Evolutionary conservation across 2,888 invertebrate genomes (phyloP).

Genomic region (Apamea sordens): DNA sequence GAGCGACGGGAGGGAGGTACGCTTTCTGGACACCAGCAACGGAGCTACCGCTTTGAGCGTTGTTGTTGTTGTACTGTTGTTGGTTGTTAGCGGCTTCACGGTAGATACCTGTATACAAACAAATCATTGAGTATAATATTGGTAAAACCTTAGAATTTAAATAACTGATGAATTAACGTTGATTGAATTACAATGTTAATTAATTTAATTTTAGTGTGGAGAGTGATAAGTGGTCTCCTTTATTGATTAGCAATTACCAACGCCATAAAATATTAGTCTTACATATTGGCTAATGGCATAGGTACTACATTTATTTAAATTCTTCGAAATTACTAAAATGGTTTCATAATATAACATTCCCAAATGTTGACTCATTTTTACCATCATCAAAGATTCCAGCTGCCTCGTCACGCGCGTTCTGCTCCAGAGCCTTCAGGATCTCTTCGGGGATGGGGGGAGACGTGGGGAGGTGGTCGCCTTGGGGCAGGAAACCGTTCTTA

Average conservation of each 20-base stretch:
- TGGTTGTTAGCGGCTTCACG: constrained; percentile 74
- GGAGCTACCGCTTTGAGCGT: constrained; percentile 41
- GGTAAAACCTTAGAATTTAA: no score
- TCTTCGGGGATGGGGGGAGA: constrained; percentile 86
- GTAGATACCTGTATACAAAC: constrained; percentile 78
- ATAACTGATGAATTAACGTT: neutral
- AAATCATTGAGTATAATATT: neutral
- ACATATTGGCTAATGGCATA: neutral
- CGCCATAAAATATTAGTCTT: neutral
- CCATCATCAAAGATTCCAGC: constrained; percentile 87
- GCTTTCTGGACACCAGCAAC: constrained; percentile 43
- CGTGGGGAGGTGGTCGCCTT: constrained; percentile 86
- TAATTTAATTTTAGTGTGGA: no score
- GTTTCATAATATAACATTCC: neutral
- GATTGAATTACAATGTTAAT: no score
- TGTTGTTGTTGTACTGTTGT: constrained; percentile 60
- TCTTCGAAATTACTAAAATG: neutral
- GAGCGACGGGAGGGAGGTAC: constrained; percentile 74
- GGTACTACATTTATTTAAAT: neutral
- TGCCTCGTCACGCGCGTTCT: constrained; percentile 86
- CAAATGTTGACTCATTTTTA: constrained; percentile 54
- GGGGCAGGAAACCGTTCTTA: constrained; percentile 86
- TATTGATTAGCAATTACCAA: neutral
- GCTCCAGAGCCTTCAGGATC: constrained; percentile 83
- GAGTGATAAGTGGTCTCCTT: neutral